Evolutionary conservation across 1,140 invertebrate species (phyloP).

Genomic region (Lepidostoma basale): DNA sequence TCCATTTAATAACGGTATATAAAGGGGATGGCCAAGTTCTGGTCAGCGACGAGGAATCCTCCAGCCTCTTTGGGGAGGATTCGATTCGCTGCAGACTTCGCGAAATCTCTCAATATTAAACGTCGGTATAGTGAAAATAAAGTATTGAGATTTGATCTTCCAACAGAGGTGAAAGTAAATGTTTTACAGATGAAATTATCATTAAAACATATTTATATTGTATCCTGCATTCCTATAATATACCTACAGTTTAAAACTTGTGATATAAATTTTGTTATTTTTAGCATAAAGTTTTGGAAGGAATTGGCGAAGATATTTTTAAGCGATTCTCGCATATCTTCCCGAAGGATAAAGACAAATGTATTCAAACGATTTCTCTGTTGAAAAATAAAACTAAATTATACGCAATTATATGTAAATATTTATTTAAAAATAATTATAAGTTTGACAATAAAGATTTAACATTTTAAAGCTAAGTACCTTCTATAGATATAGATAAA

Average conservation of each 20-base stretch:
- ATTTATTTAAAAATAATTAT: conserved; percentile 45
- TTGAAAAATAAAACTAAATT: conserved; percentile 37
- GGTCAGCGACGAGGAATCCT: too few relatives aligned
- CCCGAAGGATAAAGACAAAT: conserved; percentile 3
- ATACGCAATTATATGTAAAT: conserved; percentile 40
- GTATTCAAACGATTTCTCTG: background rate
- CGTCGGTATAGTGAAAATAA: background rate
- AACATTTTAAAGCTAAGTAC: conserved; percentile 46
- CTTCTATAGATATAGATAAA: conserved; percentile 44
- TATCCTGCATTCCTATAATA: conserved; percentile 35
- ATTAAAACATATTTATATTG: background rate
- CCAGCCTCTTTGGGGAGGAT: too few relatives aligned
- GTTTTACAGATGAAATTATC: background rate
- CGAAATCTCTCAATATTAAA: background rate
- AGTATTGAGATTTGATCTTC: conserved; percentile 24
- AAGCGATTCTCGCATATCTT: background rate
- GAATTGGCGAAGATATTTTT: background rate
- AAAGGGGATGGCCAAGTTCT: background rate
- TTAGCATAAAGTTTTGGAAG: conserved; percentile 35
- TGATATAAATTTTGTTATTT: conserved; percentile 40
- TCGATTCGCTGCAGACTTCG: too few relatives aligned
- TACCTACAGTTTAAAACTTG: conserved; percentile 27
- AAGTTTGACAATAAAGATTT: conserved; percentile 39
- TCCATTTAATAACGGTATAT: background rate
- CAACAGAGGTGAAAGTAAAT: conserved; percentile 2